Evolutionary conservation across 2,113 vertebrate species (phyloP), one percentile per base, ranked within the genome.

Genomic region (Lanius collurio): DNA sequence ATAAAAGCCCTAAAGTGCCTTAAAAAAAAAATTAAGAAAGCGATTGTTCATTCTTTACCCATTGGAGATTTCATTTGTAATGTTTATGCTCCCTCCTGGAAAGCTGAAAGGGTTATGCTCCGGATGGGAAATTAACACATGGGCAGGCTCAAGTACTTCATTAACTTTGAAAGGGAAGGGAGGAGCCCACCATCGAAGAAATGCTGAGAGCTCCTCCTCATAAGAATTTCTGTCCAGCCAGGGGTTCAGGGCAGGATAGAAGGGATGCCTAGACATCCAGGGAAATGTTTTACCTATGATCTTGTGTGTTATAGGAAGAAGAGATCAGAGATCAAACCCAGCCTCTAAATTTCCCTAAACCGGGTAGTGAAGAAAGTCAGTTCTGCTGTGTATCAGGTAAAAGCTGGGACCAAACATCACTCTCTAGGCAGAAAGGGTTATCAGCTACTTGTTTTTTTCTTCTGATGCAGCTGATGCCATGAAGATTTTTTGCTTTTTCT

Each of bases 1-100:
- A 86, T 97, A 97, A 98, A 98, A 98, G 97, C 97, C 84, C 91
- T 97, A 92, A 98, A 98, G 97, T 97, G 93, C 94, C 96, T 95
- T 75, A 63, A 90, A 91, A 81, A 70, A 50, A 97, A 97, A 93
- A 52, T 60, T 86, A 94, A 90, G 93, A 94, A 97, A 96, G 75
- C 87, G 93, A 97, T 97, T 97, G 89, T 95, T 95, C 80, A 59
- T 97, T 96, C 92, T 90, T 96, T 94, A 71, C 65, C 76, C 89
- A 64, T 74, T 83, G 92, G 93, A 94, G 73, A 71, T 96, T 90
- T 91, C 59, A 63, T 94, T 91, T 95, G 77, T 92, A 93, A 96
- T 86, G 87, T 96, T 95, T 83, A 73, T 91, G 63, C 30, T 75
- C 53, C 73, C 47, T 27, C 56, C 65, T 67, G 56, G 53, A 77